Evolutionary conservation across 2,113 vertebrate species (phyloP).

Genomic region (Rhabdomys dilectus): DNA sequence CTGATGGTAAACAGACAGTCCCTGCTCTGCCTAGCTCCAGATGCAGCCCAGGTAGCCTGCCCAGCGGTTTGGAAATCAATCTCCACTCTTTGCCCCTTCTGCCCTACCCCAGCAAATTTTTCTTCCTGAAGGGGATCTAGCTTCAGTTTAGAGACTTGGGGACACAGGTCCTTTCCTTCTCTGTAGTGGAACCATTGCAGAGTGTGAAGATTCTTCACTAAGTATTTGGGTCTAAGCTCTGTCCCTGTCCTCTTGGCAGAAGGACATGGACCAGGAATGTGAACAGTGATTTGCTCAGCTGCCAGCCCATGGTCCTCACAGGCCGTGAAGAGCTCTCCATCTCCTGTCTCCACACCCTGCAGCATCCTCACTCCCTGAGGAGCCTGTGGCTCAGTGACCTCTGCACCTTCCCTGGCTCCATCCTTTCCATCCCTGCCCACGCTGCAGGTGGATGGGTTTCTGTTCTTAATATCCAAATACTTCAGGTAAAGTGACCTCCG

Average conservation of each 20-base stretch:
- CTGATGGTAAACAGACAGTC: background rate
- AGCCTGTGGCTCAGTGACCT: background rate
- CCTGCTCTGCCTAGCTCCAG: background rate
- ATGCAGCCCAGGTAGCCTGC: rapidly evolving
- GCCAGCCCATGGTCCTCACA: background rate
- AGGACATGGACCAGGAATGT: background rate
- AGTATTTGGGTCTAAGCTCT: rapidly evolving
- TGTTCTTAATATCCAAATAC: background rate
- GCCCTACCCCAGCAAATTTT: background rate
- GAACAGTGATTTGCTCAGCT: background rate
- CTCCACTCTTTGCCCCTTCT: rapidly evolving
- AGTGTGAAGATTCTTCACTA: background rate
- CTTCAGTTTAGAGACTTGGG: background rate
- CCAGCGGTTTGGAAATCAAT: background rate
- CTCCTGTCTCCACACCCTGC: background rate
- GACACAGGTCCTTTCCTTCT: background rate
- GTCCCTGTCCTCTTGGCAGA: background rate
- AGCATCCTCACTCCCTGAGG: background rate
- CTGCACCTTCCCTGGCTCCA: background rate
- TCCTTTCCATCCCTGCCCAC: background rate
- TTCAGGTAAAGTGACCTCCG: too few relatives aligned
- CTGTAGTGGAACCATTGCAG: rapidly evolving
- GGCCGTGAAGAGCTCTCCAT: background rate
- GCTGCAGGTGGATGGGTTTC: rapidly evolving
- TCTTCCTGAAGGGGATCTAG: background rate